Conservation (phyloP, 1,140 invertebrate species). For the Hyles euphorbiae region DNA sequence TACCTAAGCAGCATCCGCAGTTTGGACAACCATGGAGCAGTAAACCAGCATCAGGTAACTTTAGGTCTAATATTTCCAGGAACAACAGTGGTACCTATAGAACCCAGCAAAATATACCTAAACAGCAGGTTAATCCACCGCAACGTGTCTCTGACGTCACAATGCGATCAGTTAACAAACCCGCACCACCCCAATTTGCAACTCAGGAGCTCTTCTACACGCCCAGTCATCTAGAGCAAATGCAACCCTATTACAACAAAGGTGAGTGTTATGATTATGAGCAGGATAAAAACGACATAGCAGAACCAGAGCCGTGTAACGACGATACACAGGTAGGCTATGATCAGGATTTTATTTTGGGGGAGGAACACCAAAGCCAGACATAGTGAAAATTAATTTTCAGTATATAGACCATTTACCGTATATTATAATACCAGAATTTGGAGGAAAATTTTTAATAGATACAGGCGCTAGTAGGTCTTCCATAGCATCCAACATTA, state of each 20-base stretch:
- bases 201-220: constrained; percentile 15
- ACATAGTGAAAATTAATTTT: constrained; percentile 13
- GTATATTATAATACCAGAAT: constrained; percentile 24
- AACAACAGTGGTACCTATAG: too few species aligned
- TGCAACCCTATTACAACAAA: too few species aligned
- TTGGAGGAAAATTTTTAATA: constrained; percentile 27
- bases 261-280: constrained; percentile 4
- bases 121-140: constrained; percentile 7
- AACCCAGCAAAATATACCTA: constrained; percentile 8
- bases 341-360: constrained; percentile 10
- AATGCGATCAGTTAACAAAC: constrained; percentile 19
- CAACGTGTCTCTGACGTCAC: constrained; percentile 16
- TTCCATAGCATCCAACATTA: constrained; percentile 18
- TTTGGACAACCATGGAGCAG: too few species aligned
- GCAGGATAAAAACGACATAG: neutral
- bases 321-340: neutral
- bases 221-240: too few species aligned
- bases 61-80: too few species aligned
- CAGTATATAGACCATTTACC: constrained; percentile 16
- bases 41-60: too few species aligned
- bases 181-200: constrained; percentile 9
- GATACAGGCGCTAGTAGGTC: constrained; percentile 28
- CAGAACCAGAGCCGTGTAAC: neutral
- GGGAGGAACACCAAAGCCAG: constrained; percentile 1
- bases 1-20: too few species aligned